Evolutionary conservation across 2,888 invertebrate genomes (phyloP), one percentile per base, ranked within the genome.

Genomic region (Stenotaenia linearis): DNA sequence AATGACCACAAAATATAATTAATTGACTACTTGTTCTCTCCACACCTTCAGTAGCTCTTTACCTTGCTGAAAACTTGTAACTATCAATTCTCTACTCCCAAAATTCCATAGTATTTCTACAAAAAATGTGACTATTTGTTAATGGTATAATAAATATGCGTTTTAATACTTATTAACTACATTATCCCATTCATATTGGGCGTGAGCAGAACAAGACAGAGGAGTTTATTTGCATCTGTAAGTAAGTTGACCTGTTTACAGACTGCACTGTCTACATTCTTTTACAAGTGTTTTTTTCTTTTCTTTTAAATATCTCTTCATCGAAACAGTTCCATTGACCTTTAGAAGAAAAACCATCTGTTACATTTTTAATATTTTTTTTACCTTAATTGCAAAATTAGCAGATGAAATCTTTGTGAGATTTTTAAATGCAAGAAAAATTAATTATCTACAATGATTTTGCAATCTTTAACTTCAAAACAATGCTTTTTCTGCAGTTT

Each of bases 201-300:
- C 69, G 69, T 69, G 25, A 69, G 25, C 69, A 28, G 69, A 69
- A 69, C 69, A 69, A 69, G 69, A 69, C 69, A 23, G 69, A 25
- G 25, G 25, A 69, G 28, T 28, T 69, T 28, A 69, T 69, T 69
- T 69, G 28, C 69, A 69, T 69, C 28, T 69, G n/a, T 28, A 69
- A 69, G 69, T 69, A 28, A 69, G 69, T 10, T 69, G 69, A 69
- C 25, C 28, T 28, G 69, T 69, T 69, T 28, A 69, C 25, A 69
- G 69, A 10, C 69, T 69, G 25, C 69, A 69, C 50, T 50, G 69
- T 69, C 69, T 69, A 69, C 69, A 69, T 69, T 69, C 69, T 69
- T 69, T 10, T 69, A 69, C 69, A 69, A 69, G 12, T 25, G 28
- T 23, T 69, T 69, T 69, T 69, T 61, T 69, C 25, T 15, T 69